These are phyloP conservation scores for Conops quadrifasciatus DNA, from an alignment of 2,888 invertebrate genomes.

Conservation along the genomic window DNA sequence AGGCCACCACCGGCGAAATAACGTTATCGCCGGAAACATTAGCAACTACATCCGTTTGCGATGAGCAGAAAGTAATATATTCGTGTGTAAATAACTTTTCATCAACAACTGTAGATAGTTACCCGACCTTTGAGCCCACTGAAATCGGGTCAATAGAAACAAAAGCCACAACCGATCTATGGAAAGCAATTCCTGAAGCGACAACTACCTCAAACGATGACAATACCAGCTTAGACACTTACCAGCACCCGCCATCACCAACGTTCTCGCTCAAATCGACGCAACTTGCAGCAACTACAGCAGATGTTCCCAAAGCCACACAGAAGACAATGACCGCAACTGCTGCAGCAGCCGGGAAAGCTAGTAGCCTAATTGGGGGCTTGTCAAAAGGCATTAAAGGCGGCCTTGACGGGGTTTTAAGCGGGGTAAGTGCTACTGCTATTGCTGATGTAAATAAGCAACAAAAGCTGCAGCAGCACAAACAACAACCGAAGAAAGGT, in stretches of 20 bases:
- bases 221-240: neutral
- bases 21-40: neutral
- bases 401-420: constrained; percentile 58
- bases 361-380: constrained; percentile 55
- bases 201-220: neutral
- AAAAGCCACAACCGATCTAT: neutral
- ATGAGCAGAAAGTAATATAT: too few relatives aligned
- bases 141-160: too few relatives aligned
- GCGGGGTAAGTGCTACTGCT: constrained; percentile 49
- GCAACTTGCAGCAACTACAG: constrained; percentile 50
- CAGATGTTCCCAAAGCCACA: too few relatives aligned
- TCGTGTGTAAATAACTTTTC: too few relatives aligned
- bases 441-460: constrained; percentile 36
- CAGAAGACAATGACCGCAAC: constrained; percentile 61
- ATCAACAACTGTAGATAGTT: too few relatives aligned
- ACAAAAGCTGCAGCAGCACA: constrained; percentile 36
- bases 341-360: constrained; percentile 59
- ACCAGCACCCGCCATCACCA: constrained; percentile 44
- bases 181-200: neutral
- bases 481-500: constrained; percentile 44
- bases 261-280: neutral
- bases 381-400: constrained; percentile 59
- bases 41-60: neutral
- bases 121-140: too few relatives aligned
- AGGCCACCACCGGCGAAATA: constrained; percentile 42